Percentiles rank a stretch among this genome's conserved stretches.
Evolutionary conservation across 2,113 vertebrate species (phyloP).

Genomic region (Malurus melanocephalus): DNA sequence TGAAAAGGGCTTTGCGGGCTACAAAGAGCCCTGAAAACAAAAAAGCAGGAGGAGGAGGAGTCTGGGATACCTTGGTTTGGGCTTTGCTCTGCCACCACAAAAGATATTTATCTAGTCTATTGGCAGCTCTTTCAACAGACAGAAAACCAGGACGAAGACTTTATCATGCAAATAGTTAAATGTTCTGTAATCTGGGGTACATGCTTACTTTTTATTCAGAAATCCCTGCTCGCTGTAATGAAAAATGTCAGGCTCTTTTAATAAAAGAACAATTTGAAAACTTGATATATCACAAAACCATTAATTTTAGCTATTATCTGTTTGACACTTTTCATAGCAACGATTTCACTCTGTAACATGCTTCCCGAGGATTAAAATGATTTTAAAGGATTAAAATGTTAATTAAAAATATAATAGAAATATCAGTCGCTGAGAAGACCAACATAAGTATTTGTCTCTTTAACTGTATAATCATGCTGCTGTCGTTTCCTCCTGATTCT

Average conservation of each 20-base stretch:
- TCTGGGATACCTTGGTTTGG: background rate
- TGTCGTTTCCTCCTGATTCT: background rate
- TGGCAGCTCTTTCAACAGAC: conserved; percentile 24
- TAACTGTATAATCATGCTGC: conserved; percentile 44
- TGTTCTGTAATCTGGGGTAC: conserved; percentile 51
- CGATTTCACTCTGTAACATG: conserved; percentile 66
- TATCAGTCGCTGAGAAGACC: conserved; percentile 62
- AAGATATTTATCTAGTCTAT: conserved; percentile 41
- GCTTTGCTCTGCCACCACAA: background rate
- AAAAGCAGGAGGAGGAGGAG: background rate
- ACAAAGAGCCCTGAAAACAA: background rate
- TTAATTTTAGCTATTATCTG: conserved; percentile 74
- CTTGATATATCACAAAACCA: conserved; percentile 72
- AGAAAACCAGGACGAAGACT: background rate
- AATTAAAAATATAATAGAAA: conserved; percentile 75
- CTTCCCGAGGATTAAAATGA: conserved; percentile 70
- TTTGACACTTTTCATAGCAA: conserved; percentile 71
- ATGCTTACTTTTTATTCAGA: conserved; percentile 55
- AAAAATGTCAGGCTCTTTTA: conserved; percentile 58
- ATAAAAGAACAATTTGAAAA: conserved; percentile 72
- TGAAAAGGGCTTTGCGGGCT: background rate
- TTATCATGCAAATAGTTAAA: conserved; percentile 50
- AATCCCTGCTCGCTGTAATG: conserved; percentile 39
- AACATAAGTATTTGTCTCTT: conserved; percentile 65
- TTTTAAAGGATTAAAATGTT: conserved; percentile 77